Base-by-base conservation (phyloP, 2,797 vertebrate species). In the Orientallactaga sibirica region DNA sequence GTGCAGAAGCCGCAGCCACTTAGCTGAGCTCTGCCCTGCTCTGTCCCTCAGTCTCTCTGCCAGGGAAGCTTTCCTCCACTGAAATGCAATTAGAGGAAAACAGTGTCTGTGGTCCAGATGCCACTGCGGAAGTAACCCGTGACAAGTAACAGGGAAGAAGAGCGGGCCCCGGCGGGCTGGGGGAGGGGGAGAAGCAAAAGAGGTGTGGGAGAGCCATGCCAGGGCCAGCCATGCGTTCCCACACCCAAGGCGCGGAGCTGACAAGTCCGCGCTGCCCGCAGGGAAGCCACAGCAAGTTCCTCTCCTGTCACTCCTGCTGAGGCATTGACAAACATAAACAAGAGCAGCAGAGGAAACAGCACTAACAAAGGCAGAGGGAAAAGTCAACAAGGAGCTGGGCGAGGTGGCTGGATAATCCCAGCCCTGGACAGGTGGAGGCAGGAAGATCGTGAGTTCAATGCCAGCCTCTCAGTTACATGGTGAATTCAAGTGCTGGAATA, bases 301-400 rank as follows among this genome's bases (percentile, higher is more conserved):
- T 67, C 66, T 83, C 96, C 97, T 97, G 96, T 92, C 93, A 95
- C 96, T 97, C 48, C 48, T 96, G 96, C 96, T 96, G 96, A 95
- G 91, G 83, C 79, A 81, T 92, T 70, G 74, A 85, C 86, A 97
- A 97, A 97, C 92, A 96, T 97, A 98, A 97, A 96, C n/a, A 7
- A 58, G 80, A 87, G 77, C 80, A 83, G 67, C 8, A 88, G 87
- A 90, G 55, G 74, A 74, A 88, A 80, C n/a, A 77, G 15, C 19
- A 19, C 75, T 86, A 79, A 97, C 79, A 91, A 88, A 93, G 94
- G 83, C 79, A 90, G 91, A 97, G 95, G 74, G 43, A 93, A 84
- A 97, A 77, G 93, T 95, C 93, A 87, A 15, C 71, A 64, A 66
- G 27, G 70, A 70, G 48, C 16, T 67, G 52, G 14, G 5, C 2